Evolutionary conservation across 2,113 vertebrate species (phyloP), one percentile per base, ranked within the genome.

Genomic region (Labrus mixtus): DNA sequence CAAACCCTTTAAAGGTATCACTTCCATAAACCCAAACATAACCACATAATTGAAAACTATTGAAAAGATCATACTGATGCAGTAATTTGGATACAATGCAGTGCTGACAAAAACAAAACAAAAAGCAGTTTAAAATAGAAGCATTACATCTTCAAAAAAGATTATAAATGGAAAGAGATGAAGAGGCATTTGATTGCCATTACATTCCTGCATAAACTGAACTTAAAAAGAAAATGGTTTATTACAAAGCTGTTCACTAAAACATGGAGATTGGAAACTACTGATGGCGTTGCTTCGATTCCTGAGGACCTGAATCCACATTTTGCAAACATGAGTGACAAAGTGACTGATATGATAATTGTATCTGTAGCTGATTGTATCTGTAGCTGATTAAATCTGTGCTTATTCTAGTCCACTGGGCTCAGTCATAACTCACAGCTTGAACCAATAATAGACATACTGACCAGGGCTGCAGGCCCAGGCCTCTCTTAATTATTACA

Each of bases 401-500:
- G 68, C 68, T 76, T 78, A 73, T 86, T 82, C 64, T 51, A 43
- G 76, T 75, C 76, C 72, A 76, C 54, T 76, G 77, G 60, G 67
- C 78, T 63, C 39, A 68, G 63, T 73, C 73, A 81, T 75, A 82
- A 87, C 73, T 87, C 82, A 80, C 75, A 78, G 80, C 77, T 79
- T 61, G 75, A 78, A 78, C 73, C 83, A 83, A 83, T 86, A 81
- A 83, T 33, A 83, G 81, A 68, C 72, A 66, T 53, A 15, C 66
- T 89, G 87, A 82, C 83, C 61, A 1, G 51, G 68, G 70, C 85
- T 76, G 41, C 6, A 79, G 79, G 80, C 55, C 71, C 68, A 23
- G 61, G 78, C 45, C 76, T 73, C 56, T 36, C 72, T 66, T 87
- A 79, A 83, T 87, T 85, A 89, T 85, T 80, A 82, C 79, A 83